Evolutionary conservation across 30 jellyfish, hydroid and myxozoan genomes (phyloP).

Genomic region (Hydra vulgaris): DNA sequence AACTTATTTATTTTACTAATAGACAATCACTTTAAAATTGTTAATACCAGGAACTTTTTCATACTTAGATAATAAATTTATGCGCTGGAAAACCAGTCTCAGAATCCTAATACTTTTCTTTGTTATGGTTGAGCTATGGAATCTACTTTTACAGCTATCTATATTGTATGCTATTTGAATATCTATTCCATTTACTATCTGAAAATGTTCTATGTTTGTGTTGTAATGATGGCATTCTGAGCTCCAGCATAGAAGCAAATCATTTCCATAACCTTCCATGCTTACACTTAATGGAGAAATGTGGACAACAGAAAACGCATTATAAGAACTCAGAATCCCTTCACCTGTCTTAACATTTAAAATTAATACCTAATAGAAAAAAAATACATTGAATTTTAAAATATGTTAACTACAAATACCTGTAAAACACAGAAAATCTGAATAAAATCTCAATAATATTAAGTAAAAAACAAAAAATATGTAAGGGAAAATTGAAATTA

Average conservation of each 20-base stretch:
- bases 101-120: constrained; percentile 47
- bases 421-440: too few relatives aligned
- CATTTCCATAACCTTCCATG: constrained; percentile 91
- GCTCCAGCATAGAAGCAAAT: constrained; percentile 72
- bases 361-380: constrained; percentile 39
- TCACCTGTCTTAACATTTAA: constrained; percentile 61
- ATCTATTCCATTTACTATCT: constrained; percentile 74
- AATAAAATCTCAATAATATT: too few relatives aligned
- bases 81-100: constrained; percentile 77
- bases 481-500: too few relatives aligned
- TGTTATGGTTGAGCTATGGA: constrained; percentile 54
- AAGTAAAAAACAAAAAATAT: too few relatives aligned
- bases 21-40: background rate
- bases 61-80: constrained; percentile 67
- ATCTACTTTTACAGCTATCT: constrained; percentile 75
- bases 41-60: background rate
- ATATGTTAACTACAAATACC: too few relatives aligned
- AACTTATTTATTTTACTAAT: too few relatives aligned
- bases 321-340: constrained; percentile 33
- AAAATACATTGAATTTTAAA: too few relatives aligned
- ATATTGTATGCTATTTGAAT: constrained; percentile 78
- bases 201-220: constrained; percentile 61
- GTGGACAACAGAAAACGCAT: constrained; percentile 68
- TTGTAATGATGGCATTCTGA: constrained; percentile 87
- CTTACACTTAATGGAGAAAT: constrained; percentile 77